phyloP scores from a whole-genome alignment of 1,140 invertebrate genomes.

The Danaus melanippus region DNA sequence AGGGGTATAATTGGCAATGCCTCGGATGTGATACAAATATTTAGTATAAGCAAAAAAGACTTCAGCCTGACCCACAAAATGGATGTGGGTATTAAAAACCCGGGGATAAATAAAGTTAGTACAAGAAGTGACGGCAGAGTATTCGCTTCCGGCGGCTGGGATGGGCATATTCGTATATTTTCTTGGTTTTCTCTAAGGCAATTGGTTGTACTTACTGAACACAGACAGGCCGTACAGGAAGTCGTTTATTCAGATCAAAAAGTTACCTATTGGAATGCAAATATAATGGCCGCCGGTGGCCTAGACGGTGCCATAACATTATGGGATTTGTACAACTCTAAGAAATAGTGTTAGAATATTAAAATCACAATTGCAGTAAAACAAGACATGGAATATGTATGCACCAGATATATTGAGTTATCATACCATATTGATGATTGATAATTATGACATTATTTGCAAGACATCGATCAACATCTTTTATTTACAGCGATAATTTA shows the following conservation, averaged over 20 bases:
- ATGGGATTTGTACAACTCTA: slow-evolving; percentile 80
- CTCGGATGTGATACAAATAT: slow-evolving; percentile 74
- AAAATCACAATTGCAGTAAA: no score
- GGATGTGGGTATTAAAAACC: slow-evolving; percentile 77
- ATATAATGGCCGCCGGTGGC: slow-evolving; percentile 81
- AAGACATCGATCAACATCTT: slow-evolving; percentile 1
- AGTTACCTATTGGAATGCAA: slow-evolving; percentile 77
- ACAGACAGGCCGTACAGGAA: slow-evolving; percentile 78
- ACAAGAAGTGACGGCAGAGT: slow-evolving; percentile 82
- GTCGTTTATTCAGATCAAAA: slow-evolving; percentile 76
- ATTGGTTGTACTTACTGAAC: slow-evolving; percentile 82
- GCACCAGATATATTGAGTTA: no score
- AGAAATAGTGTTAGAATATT: slow-evolving; percentile 26
- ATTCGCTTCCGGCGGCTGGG: slow-evolving; percentile 83
- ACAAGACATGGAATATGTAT: no score
- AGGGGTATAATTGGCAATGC: slow-evolving; percentile 78
- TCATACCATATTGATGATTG: no score
- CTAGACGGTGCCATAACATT: slow-evolving; percentile 81
- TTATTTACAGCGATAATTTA: slow-evolving; percentile 1
- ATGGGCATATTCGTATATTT: slow-evolving; percentile 82
- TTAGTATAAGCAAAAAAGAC: slow-evolving; percentile 71
- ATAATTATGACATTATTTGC: slow-evolving; percentile 3
- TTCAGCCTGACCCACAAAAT: slow-evolving; percentile 74
- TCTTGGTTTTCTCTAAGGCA: slow-evolving; percentile 83
- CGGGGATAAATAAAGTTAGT: slow-evolving; percentile 80